Percentiles rank a stretch among this genome's conserved stretches.
These are phyloP conservation scores for Ephydatia muelleri DNA, from an alignment of 37 sponge, comb jelly and placozoan genomes.

Conservation along the genomic window DNA sequence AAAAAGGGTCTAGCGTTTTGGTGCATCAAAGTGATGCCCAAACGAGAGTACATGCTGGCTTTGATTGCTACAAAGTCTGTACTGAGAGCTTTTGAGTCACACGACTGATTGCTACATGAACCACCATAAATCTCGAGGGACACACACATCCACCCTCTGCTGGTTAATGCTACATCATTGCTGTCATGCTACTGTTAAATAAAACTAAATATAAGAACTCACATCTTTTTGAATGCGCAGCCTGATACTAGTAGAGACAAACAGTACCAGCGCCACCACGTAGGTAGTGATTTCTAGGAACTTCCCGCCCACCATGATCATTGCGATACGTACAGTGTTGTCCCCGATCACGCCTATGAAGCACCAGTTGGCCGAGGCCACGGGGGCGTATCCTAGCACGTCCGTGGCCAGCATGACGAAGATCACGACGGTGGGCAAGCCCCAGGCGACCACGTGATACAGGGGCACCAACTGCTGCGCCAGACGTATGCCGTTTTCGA, in stretches of 20 bases:
- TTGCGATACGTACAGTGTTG: not conserved
- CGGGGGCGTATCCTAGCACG: slow-evolving; percentile 39
- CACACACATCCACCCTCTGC: too few species aligned
- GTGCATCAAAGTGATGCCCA: too few species aligned
- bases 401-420: not conserved
- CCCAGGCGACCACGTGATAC: slow-evolving; percentile 68
- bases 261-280: slow-evolving; percentile 27
- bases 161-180: too few species aligned
- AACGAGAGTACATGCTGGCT: too few species aligned
- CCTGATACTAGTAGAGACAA: slow-evolving; percentile 2
- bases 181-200: not conserved
- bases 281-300: slow-evolving; percentile 40
- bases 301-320: slow-evolving; percentile 32
- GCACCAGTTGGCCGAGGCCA: slow-evolving; percentile 59
- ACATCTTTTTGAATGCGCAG: slow-evolving; percentile 6
- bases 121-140: too few species aligned
- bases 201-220: not conserved
- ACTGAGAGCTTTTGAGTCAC: too few species aligned
- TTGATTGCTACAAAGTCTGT: too few species aligned
- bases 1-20: too few species aligned
- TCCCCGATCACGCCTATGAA: slow-evolving; percentile 21
- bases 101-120: too few species aligned
- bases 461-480: slow-evolving; percentile 36
- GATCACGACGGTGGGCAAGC: slow-evolving; percentile 36
- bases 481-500: not conserved